Evolutionary conservation across 92 coral and sea anemone genomes (phyloP), one percentile per base, ranked within the genome.

Genomic region (Palythoa heliodiscus): DNA sequence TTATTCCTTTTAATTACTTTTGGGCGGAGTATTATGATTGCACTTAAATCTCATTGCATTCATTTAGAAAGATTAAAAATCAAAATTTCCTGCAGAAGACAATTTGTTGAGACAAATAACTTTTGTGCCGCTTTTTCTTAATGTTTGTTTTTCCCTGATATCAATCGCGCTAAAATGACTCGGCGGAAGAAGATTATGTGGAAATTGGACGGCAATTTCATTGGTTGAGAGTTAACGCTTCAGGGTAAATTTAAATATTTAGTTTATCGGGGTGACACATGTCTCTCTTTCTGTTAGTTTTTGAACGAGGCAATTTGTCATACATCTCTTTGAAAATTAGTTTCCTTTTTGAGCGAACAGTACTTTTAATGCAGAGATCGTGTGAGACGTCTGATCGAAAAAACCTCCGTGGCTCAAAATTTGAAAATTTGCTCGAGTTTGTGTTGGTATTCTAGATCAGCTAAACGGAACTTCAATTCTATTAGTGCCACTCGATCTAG

Each of bases 171-270:
- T 50, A 80, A 80, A 80, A 50, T 13, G 74, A 66, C 74, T 66
- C 53, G 4, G 84, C 47, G 39, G 60, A 22, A 48, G 25, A 40
- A 40, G 52, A 23, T 52, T 8, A 11, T 17, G 25, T 50, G 17
- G n/a, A 38, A 64, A 22, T 80, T 68, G 73, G 60, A 43, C 19
- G 58, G 47, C n/a, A 16, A 43, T 80, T 13, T 38, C 84, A 66
- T 68, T 64, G 61, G 84, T 64, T 40, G 54, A 17, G 50, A 63
- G 29, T 7, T 37, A 39, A 22, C 16, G 19, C 24, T 24, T 23
- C 23, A 17, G 73, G 66, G 54, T 61, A 22, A 79, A 14, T 43
- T n/a, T 22, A 64, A 80, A 67, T 80, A 66, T 80, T 80, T 80
- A 68, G 43, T 24, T 80, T 63, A 22, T 15, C 35, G 35, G 15